Conservation (phyloP, 2,797 vertebrate genomes). For the Huso huso region DNA sequence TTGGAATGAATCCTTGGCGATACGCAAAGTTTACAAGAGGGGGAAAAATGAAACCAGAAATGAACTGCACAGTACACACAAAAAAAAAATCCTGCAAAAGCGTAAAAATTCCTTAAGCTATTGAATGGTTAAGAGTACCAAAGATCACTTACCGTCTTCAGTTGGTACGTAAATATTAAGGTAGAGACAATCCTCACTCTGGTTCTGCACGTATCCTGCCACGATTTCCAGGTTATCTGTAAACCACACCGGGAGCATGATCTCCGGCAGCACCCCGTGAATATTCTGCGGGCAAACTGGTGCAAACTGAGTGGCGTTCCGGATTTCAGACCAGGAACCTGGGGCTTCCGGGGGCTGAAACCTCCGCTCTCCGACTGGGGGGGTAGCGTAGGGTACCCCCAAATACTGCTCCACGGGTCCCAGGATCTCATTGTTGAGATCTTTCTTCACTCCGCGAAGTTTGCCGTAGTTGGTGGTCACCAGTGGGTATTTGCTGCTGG, state of each 20-base stretch:
- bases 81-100: too few species aligned
- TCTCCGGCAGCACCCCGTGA: conserved; percentile 77
- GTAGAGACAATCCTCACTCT: conserved; percentile 86
- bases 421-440: conserved; percentile 86
- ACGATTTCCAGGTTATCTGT: conserved; percentile 86
- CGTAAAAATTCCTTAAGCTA: too few species aligned
- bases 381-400: conserved; percentile 79
- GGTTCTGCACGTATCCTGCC: conserved; percentile 81
- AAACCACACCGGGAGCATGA: conserved; percentile 91
- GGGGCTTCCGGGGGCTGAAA: conserved; percentile 83
- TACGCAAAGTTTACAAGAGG: too few species aligned
- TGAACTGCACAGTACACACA: too few species aligned
- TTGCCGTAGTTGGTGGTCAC: conserved; percentile 84
- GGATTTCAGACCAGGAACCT: conserved; percentile 74
- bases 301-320: conserved; percentile 80
- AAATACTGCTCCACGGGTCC: conserved; percentile 82
- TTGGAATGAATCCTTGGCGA: too few species aligned
- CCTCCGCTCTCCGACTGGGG: conserved; percentile 74
- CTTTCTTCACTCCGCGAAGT: conserved; percentile 76
- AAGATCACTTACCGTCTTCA: conserved; percentile 69
- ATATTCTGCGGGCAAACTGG: conserved; percentile 87
- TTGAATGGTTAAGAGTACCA: conserved; percentile 1
- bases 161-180: conserved; percentile 85
- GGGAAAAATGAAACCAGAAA: too few species aligned
- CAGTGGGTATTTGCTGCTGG: conserved; percentile 57